Percentiles rank a stretch among this genome's conserved stretches.
Evolutionary conservation across 1,140 invertebrate genomes (phyloP).

Genomic region (Druon quercuslanigerum): DNA sequence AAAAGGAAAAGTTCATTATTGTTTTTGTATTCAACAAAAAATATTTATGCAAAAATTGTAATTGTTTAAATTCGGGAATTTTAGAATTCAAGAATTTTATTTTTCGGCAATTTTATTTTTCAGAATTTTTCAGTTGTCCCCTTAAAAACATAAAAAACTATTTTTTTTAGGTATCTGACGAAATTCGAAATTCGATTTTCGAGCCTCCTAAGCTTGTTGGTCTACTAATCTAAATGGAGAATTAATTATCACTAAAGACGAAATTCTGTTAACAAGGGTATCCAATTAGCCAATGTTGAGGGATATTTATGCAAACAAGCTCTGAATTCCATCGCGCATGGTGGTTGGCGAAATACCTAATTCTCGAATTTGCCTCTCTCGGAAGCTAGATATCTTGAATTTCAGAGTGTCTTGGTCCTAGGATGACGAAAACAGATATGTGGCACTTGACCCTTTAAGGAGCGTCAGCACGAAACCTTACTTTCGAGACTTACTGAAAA

Average conservation of each 20-base stretch:
- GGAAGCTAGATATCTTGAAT: conserved; percentile 17
- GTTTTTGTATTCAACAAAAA: too few species aligned
- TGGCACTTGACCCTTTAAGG: conserved; percentile 16
- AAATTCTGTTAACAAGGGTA: background rate
- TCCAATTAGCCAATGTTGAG: background rate
- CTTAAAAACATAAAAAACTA: too few species aligned
- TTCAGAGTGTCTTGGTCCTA: conserved; percentile 6
- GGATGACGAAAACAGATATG: conserved; percentile 10
- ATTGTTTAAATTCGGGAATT: too few species aligned
- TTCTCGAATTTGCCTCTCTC: background rate
- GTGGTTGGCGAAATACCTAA: conserved; percentile 8
- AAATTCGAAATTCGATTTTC: too few species aligned
- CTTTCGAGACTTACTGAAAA: conserved; percentile 21
- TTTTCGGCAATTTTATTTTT: too few species aligned
- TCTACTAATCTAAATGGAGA: background rate
- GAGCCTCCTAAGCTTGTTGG: too few species aligned
- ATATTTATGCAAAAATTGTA: too few species aligned
- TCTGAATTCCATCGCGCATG: background rate
- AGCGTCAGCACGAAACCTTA: conserved; percentile 9
- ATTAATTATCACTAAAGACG: background rate
- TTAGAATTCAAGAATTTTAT: too few species aligned
- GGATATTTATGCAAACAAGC: conserved; percentile 3
- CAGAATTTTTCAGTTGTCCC: too few species aligned
- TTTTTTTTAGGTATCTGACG: too few species aligned
- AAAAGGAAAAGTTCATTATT: too few species aligned